These are phyloP conservation scores for Cerastis leucographa DNA, from an alignment of 2,888 invertebrate species.

Conservation along the genomic window DNA sequence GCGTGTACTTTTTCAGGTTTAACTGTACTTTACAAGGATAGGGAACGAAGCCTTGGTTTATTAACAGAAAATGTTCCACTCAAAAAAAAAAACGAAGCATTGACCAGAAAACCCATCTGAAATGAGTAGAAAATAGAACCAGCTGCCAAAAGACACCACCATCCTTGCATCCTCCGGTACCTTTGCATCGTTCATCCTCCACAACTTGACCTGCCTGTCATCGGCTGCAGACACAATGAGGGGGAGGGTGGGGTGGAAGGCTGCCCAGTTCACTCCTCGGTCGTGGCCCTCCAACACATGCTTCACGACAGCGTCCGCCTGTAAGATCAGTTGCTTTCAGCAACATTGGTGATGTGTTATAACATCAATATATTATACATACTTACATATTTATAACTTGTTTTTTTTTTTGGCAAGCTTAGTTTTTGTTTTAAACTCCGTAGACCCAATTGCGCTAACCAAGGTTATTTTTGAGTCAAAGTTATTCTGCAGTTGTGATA, in stretches of 20 bases:
- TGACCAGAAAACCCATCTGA: slow-evolving; percentile 4
- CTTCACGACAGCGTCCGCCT: slow-evolving; percentile 97
- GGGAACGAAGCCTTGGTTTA: background rate
- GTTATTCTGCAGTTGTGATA: background rate
- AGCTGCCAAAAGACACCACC: slow-evolving; percentile 2
- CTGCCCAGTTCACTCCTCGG: slow-evolving; percentile 99
- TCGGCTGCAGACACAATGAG: slow-evolving; percentile 99
- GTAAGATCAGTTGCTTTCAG: slow-evolving; percentile 70
- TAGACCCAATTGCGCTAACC: background rate
- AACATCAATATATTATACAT: slow-evolving; percentile 67
- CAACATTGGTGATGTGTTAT: slow-evolving; percentile 69
- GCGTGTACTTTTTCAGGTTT: background rate
- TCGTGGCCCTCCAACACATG: slow-evolving; percentile 98
- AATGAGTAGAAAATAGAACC: slow-evolving; percentile 9
- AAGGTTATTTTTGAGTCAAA: background rate
- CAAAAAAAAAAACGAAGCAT: background rate
- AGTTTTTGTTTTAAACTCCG: background rate
- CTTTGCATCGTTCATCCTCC: slow-evolving; percentile 99
- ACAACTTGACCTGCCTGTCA: slow-evolving; percentile 98
- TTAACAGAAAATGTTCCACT: background rate
- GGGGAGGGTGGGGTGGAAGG: slow-evolving; percentile 98
- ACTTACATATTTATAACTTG: slow-evolving; percentile 58
- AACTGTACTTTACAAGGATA: background rate
- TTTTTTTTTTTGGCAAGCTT: slow-evolving; percentile 9
- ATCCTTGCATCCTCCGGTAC: slow-evolving; percentile 74